Evolutionary conservation across 2,888 invertebrate genomes (phyloP).

Genomic region (Torymus auratus): DNA sequence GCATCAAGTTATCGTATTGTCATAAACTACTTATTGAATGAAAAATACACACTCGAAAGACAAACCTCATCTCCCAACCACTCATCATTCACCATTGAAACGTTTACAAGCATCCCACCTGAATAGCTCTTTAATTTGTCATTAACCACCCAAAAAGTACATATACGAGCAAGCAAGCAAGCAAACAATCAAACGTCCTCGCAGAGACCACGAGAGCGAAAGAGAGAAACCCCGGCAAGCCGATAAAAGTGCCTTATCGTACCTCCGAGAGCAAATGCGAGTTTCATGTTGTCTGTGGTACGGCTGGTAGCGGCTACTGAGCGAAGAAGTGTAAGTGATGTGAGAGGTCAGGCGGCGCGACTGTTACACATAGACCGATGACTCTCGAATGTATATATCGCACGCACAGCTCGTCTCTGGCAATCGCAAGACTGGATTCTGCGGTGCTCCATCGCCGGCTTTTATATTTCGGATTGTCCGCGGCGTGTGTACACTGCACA

Average conservation of each 20-base stretch:
- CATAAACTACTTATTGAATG: too few relatives aligned
- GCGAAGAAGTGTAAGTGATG: background rate
- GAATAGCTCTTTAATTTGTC: too few relatives aligned
- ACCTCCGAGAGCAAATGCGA: conserved; percentile 52
- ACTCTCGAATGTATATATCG: background rate
- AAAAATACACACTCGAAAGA: too few relatives aligned
- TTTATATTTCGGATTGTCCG: conserved; percentile 50
- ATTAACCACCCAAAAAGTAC: background rate
- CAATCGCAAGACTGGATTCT: conserved; percentile 54
- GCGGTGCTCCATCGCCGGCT: conserved; percentile 35
- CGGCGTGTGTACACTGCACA: too few relatives aligned
- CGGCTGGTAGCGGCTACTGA: background rate
- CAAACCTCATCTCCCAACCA: too few relatives aligned
- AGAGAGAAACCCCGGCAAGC: too few relatives aligned
- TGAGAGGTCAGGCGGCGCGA: background rate
- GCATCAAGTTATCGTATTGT: too few relatives aligned
- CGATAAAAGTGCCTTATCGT: background rate
- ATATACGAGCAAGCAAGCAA: background rate
- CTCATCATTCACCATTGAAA: too few relatives aligned
- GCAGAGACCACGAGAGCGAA: too few relatives aligned
- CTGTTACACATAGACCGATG: background rate
- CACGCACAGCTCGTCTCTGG: conserved; percentile 6
- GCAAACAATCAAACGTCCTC: background rate
- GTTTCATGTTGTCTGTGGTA: conserved; percentile 43
- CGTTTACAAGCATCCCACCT: too few relatives aligned